phyloP scores from a whole-genome alignment of 2,113 vertebrate species.

The Baryphthengus martii region DNA sequence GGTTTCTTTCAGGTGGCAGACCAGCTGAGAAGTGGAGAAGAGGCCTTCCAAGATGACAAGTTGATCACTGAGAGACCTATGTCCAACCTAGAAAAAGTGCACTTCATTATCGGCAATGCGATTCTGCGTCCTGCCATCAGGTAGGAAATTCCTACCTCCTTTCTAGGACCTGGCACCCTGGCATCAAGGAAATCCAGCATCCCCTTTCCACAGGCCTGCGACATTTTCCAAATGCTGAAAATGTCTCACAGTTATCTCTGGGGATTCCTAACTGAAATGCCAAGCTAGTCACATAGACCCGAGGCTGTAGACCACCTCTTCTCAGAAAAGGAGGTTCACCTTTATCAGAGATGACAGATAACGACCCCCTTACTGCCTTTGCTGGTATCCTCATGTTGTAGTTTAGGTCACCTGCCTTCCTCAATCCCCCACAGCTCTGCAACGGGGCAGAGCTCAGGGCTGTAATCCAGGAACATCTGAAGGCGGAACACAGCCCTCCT shows the following conservation, averaged over 20 bases:
- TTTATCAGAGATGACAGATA: background rate
- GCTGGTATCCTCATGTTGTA: background rate
- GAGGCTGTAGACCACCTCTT: background rate
- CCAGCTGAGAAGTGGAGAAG: conserved; percentile 72
- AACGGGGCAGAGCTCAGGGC: background rate
- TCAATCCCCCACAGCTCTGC: background rate
- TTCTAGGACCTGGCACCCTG: background rate
- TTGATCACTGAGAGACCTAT: conserved; percentile 82
- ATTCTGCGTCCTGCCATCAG: conserved; percentile 87
- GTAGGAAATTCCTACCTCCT: conserved; percentile 61
- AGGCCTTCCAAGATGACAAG: conserved; percentile 70
- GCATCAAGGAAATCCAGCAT: background rate
- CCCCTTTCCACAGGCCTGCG: background rate
- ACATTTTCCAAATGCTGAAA: background rate
- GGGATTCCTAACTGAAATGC: background rate
- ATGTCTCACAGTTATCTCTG: background rate
- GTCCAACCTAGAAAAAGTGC: conserved; percentile 91
- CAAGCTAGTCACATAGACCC: background rate
- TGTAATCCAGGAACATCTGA: background rate
- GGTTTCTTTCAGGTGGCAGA: conserved; percentile 68
- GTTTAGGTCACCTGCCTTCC: background rate
- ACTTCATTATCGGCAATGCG: conserved; percentile 87
- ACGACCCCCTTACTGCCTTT: background rate
- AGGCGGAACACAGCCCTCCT: background rate
- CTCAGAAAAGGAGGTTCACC: background rate